phyloP scores from a whole-genome alignment of 2,113 vertebrate genomes.

The Mystacornis crossleyi region DNA sequence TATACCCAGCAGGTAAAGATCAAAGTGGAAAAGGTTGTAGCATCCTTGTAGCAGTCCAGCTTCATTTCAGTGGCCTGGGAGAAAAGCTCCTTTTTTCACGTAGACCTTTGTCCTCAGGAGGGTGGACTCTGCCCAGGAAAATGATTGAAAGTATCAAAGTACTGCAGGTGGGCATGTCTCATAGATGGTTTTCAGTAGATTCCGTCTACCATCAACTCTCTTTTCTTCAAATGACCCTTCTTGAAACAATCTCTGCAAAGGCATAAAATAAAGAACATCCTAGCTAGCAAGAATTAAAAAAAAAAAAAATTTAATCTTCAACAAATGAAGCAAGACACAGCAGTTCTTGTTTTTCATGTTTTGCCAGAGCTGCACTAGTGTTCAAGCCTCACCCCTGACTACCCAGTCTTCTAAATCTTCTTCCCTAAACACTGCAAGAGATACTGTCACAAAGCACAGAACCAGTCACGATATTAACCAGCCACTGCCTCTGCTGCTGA shows the following conservation, averaged over 20 bases:
- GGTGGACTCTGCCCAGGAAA: neutral
- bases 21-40: neutral
- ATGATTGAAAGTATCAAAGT: neutral
- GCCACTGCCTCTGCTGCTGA: neutral
- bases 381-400: neutral
- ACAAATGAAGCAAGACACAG: neutral
- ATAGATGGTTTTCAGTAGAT: neutral
- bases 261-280: neutral
- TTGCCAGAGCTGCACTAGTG: neutral
- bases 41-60: neutral
- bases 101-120: neutral
- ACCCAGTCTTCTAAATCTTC: neutral
- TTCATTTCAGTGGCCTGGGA: neutral
- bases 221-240: neutral
- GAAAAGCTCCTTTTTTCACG: neutral
- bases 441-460: neutral
- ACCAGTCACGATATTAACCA: neutral
- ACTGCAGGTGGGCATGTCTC: neutral
- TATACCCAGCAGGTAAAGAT: neutral
- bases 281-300: neutral
- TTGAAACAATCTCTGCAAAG: neutral
- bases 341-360: neutral
- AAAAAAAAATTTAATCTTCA: neutral
- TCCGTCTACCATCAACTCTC: neutral
- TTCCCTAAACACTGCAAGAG: neutral